phyloP scores from a whole-genome alignment of 2,113 vertebrate genomes.

The Budorcas taxicolor region DNA sequence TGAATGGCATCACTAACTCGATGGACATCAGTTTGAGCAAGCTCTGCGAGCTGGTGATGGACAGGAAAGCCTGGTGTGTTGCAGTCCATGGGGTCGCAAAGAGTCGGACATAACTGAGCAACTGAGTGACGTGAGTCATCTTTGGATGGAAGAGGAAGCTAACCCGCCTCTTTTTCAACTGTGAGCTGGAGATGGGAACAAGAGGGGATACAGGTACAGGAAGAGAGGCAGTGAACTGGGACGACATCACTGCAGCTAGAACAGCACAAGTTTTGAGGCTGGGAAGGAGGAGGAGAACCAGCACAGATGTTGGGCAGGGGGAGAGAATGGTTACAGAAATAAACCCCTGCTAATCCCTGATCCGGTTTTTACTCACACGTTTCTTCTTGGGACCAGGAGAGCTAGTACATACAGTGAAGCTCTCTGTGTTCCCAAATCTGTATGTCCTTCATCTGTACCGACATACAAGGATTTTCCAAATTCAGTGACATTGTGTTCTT shows the following conservation, averaged over 20 bases:
- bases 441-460: neutral
- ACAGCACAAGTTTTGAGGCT: neutral
- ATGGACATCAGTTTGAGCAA: neutral
- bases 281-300: too few species aligned
- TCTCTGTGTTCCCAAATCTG: neutral
- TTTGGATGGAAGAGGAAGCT: neutral
- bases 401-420: neutral
- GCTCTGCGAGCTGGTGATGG: neutral
- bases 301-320: neutral
- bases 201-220: neutral
- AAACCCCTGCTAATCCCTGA: fast-evolving
- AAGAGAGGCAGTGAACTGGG: neutral
- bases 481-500: neutral
- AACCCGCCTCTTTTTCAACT: neutral
- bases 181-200: neutral
- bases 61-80: neutral
- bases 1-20: neutral
- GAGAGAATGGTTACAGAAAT: neutral
- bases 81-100: neutral
- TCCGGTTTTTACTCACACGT: fast-evolving
- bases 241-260: neutral
- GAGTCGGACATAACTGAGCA: neutral
- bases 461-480: neutral
- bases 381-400: neutral
- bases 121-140: neutral